A percentile compares a stretch with the other conserved stretches of the same genome.
Conservation (phyloP, 2,113 vertebrate genomes). For the Chunga burmeisteri region DNA sequence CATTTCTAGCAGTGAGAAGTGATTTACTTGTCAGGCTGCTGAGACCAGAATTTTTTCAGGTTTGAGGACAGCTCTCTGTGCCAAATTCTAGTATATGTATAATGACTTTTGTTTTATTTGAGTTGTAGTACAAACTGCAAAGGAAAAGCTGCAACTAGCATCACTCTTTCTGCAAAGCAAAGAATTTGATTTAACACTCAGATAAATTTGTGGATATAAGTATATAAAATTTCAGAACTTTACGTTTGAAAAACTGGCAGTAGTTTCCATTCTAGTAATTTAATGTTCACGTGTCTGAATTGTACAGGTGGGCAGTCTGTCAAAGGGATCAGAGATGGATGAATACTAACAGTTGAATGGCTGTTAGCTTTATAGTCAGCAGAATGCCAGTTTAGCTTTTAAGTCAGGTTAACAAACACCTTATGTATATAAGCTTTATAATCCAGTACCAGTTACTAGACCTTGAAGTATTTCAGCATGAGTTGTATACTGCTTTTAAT, state of each 20-base stretch:
- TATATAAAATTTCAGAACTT: neutral
- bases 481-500: neutral
- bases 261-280: neutral
- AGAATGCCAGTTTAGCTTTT: neutral
- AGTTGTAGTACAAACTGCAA: neutral
- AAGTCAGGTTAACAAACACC: neutral
- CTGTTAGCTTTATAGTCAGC: neutral
- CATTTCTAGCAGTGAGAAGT: slow-evolving; percentile 28
- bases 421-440: neutral
- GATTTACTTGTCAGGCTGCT: slow-evolving; percentile 39
- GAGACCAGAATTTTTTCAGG: neutral
- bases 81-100: neutral
- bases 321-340: neutral
- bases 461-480: neutral
- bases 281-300: neutral
- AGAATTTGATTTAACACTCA: neutral
- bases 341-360: neutral
- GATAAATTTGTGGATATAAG: neutral
- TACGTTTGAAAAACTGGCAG: neutral
- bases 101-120: neutral
- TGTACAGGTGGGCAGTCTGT: neutral
- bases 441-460: neutral
- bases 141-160: neutral
- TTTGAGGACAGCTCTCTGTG: neutral
- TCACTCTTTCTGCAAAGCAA: neutral